phyloP scores from a whole-genome alignment of 2,113 vertebrate species.

The Spilogale gracilis region DNA sequence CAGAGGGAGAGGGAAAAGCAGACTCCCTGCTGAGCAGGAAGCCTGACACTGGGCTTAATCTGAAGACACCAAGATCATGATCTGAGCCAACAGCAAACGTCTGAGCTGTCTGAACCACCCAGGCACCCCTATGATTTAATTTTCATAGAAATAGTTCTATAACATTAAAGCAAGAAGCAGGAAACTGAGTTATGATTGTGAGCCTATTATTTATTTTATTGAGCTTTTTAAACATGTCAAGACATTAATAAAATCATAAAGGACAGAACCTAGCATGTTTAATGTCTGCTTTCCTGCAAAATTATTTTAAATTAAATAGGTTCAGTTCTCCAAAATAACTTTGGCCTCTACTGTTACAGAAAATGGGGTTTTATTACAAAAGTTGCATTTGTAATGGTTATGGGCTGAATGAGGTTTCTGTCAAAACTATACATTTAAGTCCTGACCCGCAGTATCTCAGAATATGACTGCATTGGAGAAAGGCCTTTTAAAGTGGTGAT shows the following conservation, averaged over 20 bases:
- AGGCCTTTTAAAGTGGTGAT: neutral
- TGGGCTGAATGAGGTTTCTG: neutral
- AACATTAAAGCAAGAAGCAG: neutral
- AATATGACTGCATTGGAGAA: neutral
- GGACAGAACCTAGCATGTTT: neutral
- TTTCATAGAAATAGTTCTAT: constrained; percentile 5
- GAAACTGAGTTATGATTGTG: neutral
- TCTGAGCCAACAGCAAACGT: neutral
- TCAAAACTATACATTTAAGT: neutral
- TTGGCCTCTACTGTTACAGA: neutral
- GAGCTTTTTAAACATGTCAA: neutral
- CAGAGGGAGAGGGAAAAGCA: neutral
- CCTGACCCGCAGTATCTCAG: neutral
- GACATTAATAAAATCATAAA: constrained; percentile 43
- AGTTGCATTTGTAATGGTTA: neutral
- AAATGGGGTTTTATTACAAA: neutral
- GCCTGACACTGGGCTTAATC: neutral
- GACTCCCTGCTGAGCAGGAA: neutral
- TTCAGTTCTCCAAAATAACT: neutral
- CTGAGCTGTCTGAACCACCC: neutral
- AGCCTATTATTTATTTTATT: neutral
- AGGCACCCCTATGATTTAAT: neutral
- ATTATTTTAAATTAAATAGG: neutral
- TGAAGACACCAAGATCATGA: neutral
- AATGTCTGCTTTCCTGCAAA: constrained; percentile 24